phyloP scores from a whole-genome alignment of 2,113 vertebrate genomes.

The Pseudois nayaur region DNA sequence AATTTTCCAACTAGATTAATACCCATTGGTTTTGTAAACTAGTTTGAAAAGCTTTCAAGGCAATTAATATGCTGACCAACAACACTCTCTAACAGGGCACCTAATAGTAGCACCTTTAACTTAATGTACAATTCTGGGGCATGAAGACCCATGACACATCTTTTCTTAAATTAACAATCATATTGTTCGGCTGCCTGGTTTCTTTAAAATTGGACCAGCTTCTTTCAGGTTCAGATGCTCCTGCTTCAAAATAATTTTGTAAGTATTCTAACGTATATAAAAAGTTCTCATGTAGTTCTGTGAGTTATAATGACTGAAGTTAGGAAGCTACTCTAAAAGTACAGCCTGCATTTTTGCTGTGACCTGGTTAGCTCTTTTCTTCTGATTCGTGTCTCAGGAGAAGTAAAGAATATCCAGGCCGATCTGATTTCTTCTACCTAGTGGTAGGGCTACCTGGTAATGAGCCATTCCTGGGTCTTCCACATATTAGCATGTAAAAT shows the following conservation, averaged over 20 bases:
- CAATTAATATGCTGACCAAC: background rate
- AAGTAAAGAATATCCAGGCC: background rate
- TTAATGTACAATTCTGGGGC: background rate
- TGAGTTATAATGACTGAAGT: background rate
- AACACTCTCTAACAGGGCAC: background rate
- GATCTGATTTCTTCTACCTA: background rate
- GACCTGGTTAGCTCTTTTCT: background rate
- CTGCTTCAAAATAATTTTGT: background rate
- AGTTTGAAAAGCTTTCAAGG: background rate
- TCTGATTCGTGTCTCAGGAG: background rate
- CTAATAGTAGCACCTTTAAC: background rate
- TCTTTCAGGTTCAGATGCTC: background rate
- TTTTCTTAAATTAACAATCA: background rate
- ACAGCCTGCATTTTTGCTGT: background rate
- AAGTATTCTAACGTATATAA: background rate
- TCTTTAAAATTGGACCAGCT: background rate
- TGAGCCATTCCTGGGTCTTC: background rate
- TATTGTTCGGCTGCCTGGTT: background rate
- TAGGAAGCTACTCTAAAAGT: background rate
- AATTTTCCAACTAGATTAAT: background rate
- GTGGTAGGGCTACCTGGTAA: background rate
- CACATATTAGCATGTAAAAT: background rate
- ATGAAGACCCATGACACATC: background rate
- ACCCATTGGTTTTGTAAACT: background rate
- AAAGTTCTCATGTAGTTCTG: background rate